Conservation (phyloP, 2,888 invertebrate genomes). For the Callyntrura sp. region DNA sequence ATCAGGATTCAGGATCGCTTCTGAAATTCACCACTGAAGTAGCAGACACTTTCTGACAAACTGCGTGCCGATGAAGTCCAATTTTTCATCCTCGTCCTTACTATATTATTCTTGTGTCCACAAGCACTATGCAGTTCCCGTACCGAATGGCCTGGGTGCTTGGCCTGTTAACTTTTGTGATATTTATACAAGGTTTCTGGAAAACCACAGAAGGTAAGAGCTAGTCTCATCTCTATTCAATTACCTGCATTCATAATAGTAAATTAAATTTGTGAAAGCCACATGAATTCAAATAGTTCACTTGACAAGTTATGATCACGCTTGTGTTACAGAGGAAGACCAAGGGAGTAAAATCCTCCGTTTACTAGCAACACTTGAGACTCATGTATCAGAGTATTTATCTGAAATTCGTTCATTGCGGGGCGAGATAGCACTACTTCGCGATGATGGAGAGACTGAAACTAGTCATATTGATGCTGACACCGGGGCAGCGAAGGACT, state of each 20-base stretch:
- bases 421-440: conserved; percentile 77
- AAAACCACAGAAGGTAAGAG: conserved; percentile 74
- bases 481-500: not conserved
- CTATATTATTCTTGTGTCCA: conserved; percentile 67
- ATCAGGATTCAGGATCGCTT: not conserved
- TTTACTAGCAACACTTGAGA: conserved; percentile 80
- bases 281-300: not conserved
- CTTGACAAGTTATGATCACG: not conserved
- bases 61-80: conserved; percentile 76
- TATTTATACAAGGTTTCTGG: conserved; percentile 78
- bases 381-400: conserved; percentile 81
- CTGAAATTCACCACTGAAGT: conserved; percentile 2
- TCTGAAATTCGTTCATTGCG: conserved; percentile 80
- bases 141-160: conserved; percentile 81
- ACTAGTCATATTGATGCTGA: conserved; percentile 69
- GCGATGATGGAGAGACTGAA: conserved; percentile 75
- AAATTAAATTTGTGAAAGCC: too few relatives aligned
- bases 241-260: too few relatives aligned
- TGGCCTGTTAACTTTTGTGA: conserved; percentile 74
- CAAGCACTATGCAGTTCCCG: conserved; percentile 82
- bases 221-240: too few relatives aligned
- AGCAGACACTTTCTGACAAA: not conserved
- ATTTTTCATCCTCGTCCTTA: conserved; percentile 51
- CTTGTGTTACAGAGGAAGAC: conserved; percentile 79
- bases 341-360: conserved; percentile 81